These are phyloP conservation scores for Acronicta psi DNA, from an alignment of 2,888 invertebrate species.

Conservation along the genomic window DNA sequence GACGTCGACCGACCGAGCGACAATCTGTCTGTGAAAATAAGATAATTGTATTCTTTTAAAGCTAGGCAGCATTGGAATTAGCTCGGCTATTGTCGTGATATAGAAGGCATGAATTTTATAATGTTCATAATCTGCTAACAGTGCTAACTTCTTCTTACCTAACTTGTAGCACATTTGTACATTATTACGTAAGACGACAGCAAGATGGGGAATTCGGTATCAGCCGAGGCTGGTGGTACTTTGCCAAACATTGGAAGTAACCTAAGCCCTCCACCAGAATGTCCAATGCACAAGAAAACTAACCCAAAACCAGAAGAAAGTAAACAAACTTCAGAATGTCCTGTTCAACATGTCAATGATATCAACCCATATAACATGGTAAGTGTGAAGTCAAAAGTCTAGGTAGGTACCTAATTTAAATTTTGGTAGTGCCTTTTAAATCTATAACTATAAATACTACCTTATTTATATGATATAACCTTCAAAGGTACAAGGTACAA, in stretches of 20 bases:
- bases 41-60: too few species aligned
- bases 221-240: conserved; percentile 72
- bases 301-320: conserved; percentile 54
- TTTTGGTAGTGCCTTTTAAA: neutral
- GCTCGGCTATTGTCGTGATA: too few species aligned
- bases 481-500: too few species aligned
- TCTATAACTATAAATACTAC: too few species aligned
- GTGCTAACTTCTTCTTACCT: too few species aligned
- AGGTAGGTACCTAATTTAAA: too few species aligned
- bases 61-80: too few species aligned
- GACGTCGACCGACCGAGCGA: too few species aligned
- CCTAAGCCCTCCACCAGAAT: conserved; percentile 92
- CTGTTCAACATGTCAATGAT: conserved; percentile 91
- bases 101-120: too few species aligned
- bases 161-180: too few species aligned
- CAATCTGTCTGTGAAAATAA: too few species aligned
- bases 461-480: conserved; percentile 92
- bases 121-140: too few species aligned
- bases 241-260: conserved; percentile 58
- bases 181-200: conserved; percentile 82
- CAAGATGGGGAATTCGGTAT: conserved; percentile 83
- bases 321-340: conserved; percentile 90
- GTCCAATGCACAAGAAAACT: conserved; percentile 94
- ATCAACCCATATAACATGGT: conserved; percentile 95
- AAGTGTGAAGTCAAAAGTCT: conserved; percentile 28